Percentiles rank a stretch among this genome's conserved stretches.
Conservation (phyloP, 2,113 vertebrate species). For the Nerophis lumbriciformis region DNA sequence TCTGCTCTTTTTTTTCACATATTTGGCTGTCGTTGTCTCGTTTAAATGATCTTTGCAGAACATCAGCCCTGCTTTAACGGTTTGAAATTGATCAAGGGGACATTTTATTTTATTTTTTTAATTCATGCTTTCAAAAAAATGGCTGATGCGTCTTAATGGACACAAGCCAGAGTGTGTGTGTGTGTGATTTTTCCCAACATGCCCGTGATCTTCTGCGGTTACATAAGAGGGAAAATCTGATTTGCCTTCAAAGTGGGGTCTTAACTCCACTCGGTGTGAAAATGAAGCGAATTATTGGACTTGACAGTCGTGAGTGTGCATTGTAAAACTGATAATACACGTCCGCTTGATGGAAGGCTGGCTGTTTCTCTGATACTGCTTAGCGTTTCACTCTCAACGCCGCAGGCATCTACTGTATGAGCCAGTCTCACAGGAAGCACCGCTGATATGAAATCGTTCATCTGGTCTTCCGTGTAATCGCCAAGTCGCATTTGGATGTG, state of each 20-base stretch:
- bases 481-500: no score
- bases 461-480: neutral
- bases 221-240: constrained; percentile 6
- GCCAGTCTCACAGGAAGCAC: neutral
- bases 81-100: no score
- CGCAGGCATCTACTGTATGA: neutral
- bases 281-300: constrained; percentile 12
- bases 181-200: neutral
- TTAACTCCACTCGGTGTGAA: constrained; percentile 2
- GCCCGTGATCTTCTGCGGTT: constrained; percentile 1
- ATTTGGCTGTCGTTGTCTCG: no score
- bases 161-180: neutral
- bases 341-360: neutral
- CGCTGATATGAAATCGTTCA: constrained; percentile 13
- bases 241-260: constrained; percentile 19
- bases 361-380: neutral
- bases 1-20: no score
- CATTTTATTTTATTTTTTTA: no score
- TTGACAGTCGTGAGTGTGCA: constrained; percentile 4
- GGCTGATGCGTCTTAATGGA: no score
- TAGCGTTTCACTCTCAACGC: constrained; percentile 1
- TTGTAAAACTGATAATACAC: constrained; percentile 5
- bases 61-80: no score
- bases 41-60: no score
- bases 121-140: no score